phyloP scores from a whole-genome alignment of 2,888 invertebrate species.

The Leptinotarsa peninsularis region DNA sequence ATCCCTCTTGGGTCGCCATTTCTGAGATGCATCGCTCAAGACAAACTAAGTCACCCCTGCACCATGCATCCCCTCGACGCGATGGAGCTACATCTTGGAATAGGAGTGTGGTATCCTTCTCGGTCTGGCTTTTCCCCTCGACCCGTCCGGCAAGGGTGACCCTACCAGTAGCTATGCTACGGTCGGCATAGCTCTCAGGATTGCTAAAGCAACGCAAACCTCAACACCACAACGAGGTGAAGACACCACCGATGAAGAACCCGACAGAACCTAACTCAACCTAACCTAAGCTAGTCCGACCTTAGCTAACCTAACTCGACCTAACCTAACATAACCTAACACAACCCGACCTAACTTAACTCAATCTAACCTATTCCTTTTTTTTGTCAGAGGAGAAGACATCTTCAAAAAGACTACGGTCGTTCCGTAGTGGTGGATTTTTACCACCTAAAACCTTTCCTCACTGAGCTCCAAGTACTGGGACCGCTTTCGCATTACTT shows the following conservation, averaged over 20 bases:
- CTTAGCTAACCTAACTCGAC: constrained; percentile 1
- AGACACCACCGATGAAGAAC: background rate
- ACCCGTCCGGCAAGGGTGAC: background rate
- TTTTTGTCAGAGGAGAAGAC: too few species aligned
- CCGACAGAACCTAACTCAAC: constrained; percentile 8
- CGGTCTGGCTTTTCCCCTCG: background rate
- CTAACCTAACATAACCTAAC: constrained; percentile 1
- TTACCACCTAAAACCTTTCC: too few species aligned
- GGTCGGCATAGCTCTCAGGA: background rate
- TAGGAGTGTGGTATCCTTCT: background rate
- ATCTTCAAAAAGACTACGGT: too few species aligned
- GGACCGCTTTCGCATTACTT: too few species aligned
- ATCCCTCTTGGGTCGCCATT: background rate
- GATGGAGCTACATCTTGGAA: background rate
- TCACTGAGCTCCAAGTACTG: too few species aligned
- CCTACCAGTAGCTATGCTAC: background rate
- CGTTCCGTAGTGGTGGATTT: too few species aligned
- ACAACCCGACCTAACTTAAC: too few species aligned
- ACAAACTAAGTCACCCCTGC: background rate
- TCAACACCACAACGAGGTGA: background rate
- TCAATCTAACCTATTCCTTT: too few species aligned
- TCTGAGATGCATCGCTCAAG: background rate
- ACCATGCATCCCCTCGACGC: background rate
- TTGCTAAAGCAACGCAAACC: background rate
- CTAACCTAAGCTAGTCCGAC: constrained; percentile 9